Evolutionary conservation across 1,140 invertebrate genomes (phyloP).

Genomic region (Arion vulgaris): DNA sequence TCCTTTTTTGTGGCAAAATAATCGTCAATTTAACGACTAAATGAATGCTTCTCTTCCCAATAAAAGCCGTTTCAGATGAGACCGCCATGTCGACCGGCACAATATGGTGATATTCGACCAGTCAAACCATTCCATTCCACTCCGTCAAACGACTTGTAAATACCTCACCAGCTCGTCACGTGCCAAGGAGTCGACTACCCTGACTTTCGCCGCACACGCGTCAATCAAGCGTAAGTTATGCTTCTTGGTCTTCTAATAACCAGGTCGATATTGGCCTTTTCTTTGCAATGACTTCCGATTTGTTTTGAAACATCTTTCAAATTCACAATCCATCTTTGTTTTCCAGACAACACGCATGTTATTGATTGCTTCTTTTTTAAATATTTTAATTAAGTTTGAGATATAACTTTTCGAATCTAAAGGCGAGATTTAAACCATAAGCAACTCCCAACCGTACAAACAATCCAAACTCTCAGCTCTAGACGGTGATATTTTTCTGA

Average conservation of each 20-base stretch:
- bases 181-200: slow-evolving; percentile 25
- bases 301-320: neutral
- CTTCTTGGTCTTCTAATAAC: neutral
- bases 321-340: neutral
- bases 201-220: neutral
- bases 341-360: neutral
- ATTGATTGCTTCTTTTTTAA: neutral
- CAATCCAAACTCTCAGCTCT: neutral
- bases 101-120: slow-evolving; percentile 17
- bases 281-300: neutral
- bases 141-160: slow-evolving; percentile 26
- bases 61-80: neutral
- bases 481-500: neutral
- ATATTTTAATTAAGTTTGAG: neutral
- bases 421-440: no score
- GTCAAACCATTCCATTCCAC: slow-evolving; percentile 24
- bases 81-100: neutral
- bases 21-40: neutral
- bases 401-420: neutral
- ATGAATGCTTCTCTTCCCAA: neutral
- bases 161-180: slow-evolving; percentile 22
- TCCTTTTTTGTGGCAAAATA: neutral
- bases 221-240: slow-evolving; percentile 12
- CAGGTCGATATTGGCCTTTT: neutral
- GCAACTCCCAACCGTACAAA: no score